These are phyloP conservation scores for Luffia ferchaultella DNA, from an alignment of 2,888 invertebrate species.

Conservation along the genomic window DNA sequence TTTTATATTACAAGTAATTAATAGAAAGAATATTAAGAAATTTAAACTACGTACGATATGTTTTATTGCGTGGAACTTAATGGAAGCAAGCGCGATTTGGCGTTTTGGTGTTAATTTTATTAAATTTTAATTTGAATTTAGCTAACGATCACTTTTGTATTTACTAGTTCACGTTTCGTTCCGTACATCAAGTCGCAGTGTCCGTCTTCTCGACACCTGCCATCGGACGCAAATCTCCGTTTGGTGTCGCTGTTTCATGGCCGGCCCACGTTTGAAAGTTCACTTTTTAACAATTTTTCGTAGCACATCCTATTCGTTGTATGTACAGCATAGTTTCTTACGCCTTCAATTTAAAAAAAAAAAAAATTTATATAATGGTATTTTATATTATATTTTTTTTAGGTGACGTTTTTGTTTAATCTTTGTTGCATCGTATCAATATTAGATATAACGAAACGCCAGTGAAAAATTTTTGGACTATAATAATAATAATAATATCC, in stretches of 20 bases:
- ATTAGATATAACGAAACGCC: no score
- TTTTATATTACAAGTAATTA: no score
- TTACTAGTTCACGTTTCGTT: conserved; percentile 62
- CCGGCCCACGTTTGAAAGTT: conserved; percentile 59
- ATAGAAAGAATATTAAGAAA: conserved; percentile 25
- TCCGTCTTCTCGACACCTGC: conserved; percentile 58
- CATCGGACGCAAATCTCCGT: conserved; percentile 47
- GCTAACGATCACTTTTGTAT: conserved; percentile 20
- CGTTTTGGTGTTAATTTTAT: conserved; percentile 25
- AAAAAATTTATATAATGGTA: neutral
- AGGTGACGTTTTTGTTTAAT: conserved; percentile 1
- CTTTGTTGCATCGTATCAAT: conserved; percentile 3
- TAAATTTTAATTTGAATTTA: conserved; percentile 13
- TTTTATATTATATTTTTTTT: neutral
- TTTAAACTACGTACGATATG: conserved; percentile 41
- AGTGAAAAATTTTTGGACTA: no score
- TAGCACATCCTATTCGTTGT: conserved; percentile 36
- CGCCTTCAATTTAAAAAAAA: neutral
- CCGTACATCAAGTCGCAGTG: conserved; percentile 57
- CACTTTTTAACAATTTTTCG: conserved; percentile 43
- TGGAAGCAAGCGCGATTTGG: conserved; percentile 66
- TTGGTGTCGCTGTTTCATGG: conserved; percentile 56
- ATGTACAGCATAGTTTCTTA: neutral
- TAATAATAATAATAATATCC: no score
- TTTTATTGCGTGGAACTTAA: conserved; percentile 44